Evolutionary conservation across 2,888 invertebrate genomes (phyloP), one percentile per base, ranked within the genome.

Genomic region (Campoletis raptor): DNA sequence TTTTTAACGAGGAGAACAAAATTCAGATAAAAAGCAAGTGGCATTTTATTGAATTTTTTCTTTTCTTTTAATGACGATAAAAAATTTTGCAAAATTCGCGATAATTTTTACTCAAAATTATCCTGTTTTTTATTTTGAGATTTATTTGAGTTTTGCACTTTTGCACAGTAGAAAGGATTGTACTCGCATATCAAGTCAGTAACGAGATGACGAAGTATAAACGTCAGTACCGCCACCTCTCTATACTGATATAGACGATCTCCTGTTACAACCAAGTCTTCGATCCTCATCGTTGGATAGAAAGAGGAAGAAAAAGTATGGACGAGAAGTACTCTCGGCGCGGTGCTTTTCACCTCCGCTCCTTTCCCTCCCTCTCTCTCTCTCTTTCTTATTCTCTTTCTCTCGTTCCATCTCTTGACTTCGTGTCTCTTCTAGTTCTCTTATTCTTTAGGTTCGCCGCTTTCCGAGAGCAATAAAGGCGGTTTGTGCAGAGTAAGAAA

Each of bases 401-500:
- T 30, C 30, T 30, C 30, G 30, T 73, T 48, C 48, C 64, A 30
- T 37, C 24, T 45, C 36, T 45, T 18, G 24, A 30, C 61, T 61
- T 61, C 15, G 30, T 61, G 10, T 15, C 30, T 61, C 36, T 52
- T 48, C 15, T 48, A 24, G 69, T 61, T 61, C 24, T 24, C 24
- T 74, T 45, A 57, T 74, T 74, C 57, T n/a, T 24, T 30, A 70
- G 70, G 30, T 48, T 61, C 61, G 57, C 42, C 69, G 69, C 80
- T 77, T 15, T 69, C 21, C 64, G 80, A 80, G 72, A 74, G 73
- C 73, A 76, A 54, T 78, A 85, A 76, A 57, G 78, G 86, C 64
- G 61, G 76, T 81, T 83, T 72, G 73, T 72, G 79, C 77, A 76
- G 80, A 84, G 83, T 77, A 83, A 85, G 88, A 85, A 88, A 90